Base-by-base conservation (phyloP, 2,797 vertebrate genomes). In the Anolis apletophallus region DNA sequence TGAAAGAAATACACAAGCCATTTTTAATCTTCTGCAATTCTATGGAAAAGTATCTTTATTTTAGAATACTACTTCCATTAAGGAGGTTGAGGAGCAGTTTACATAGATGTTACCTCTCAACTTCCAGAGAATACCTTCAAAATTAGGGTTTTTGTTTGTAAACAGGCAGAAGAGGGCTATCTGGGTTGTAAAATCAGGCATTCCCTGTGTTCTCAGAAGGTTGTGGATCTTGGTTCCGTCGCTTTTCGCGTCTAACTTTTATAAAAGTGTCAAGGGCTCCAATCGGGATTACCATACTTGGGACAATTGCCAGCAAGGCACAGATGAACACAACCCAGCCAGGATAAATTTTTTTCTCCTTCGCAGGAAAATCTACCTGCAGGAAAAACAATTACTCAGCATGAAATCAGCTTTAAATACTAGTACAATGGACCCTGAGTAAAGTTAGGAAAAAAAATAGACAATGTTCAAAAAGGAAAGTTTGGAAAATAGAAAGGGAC, bases 261-360 rank as follows among this genome's bases (percentile, higher is more conserved):
- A 90, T 67, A n/a, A 97, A 91, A 26, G 94, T 96, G 87, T 94
- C 95, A 83, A 97, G 50, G 0, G 97, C 97, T 34, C 94, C 94
- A 1, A 88, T 81, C 2, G 97, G 98, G 73, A 99, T 94, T 32
- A 96, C 94, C 34, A 97, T 0, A 0, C 96, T 92, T 0, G 98
- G 98, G 6, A 98, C 4, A 0, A 82, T 50, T 40, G 91, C 94
- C 79, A 99, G 91, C 52, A 98, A 88, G 86, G 96, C 71, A 67
- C 98, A 98, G 69, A 96, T 92, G 75, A 88, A 93, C 61, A 95
- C 96, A 64, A 97, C 97, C 98, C 98, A 99, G 50, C 85, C 89
- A 0, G 98, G 97, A 87, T 98, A 98, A 1, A 81, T 5, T 92
- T 96, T 96, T 52, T 83, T 8, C 54, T 98, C 95, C 14, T 93